A percentile compares a stretch with the other conserved stretches of the same genome.
phyloP scores from a whole-genome alignment of 2,888 invertebrate genomes.

The Nasonovia ribisnigri region DNA sequence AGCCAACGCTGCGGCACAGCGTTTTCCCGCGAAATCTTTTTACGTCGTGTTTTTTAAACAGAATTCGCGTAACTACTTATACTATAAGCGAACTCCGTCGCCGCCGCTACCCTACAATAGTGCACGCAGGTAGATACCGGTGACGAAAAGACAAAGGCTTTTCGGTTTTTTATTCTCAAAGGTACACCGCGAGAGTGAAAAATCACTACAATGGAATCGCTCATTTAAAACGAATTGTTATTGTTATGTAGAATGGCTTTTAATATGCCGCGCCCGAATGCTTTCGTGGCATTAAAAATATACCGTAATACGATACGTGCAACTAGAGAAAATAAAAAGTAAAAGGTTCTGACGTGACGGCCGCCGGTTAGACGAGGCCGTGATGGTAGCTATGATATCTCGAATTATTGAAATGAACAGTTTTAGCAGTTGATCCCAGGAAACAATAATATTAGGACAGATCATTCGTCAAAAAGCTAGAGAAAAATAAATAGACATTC shows the following conservation, averaged over 20 bases:
- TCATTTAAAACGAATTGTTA: slow-evolving; percentile 38
- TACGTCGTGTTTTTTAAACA: background rate
- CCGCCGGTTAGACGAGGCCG: background rate
- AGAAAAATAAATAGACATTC: background rate
- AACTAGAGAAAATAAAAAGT: slow-evolving; percentile 37
- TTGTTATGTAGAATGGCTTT: background rate
- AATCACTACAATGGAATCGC: slow-evolving; percentile 27
- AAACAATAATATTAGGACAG: background rate
- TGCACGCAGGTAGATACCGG: background rate
- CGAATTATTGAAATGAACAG: background rate
- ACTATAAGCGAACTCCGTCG: background rate
- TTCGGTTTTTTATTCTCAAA: background rate
- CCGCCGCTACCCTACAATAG: background rate
- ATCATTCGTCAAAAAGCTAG: background rate
- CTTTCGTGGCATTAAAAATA: background rate
- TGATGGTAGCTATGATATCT: background rate
- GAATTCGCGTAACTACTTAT: background rate
- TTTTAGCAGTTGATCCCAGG: background rate
- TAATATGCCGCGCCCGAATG: background rate
- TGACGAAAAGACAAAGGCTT: background rate
- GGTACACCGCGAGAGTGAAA: background rate
- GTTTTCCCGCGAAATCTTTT: background rate
- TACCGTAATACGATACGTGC: background rate
- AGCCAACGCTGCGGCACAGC: background rate
- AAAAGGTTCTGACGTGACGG: background rate